Evolutionary conservation across 1,140 invertebrate species (phyloP), one percentile per base, ranked within the genome.

Genomic region (Eumaeus atala): DNA sequence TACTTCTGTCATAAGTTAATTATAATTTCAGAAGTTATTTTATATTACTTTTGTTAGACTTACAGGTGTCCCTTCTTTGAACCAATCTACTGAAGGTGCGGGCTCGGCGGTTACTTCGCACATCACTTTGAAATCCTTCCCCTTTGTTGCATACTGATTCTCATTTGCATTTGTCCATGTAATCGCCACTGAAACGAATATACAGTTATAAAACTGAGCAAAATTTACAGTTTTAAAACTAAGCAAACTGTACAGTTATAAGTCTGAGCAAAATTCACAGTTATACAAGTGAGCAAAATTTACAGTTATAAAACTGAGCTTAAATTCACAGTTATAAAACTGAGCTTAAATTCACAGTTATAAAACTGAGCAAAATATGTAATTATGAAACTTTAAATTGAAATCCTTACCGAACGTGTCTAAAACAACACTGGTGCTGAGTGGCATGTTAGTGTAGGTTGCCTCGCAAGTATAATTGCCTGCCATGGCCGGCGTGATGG

Each of bases 31-130:
- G 8, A 9, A n/a, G n/a, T n/a, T n/a, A n/a, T n/a, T 48, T 16
- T 0, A 9, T 36, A 9, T 33, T 16, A 54, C 48, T 36, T 34
- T 48, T 14, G 28, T 34, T 44, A 48, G 28, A 70, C 74, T 86
- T 82, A 92, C 88, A 42, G 87, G 76, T 61, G 91, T 87, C n/a
- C 91, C 92, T 76, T 96, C 93, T 75, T 92, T 92, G 44, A 92
- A 89, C 96, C 95, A 97, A 72, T 95, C 93, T 10, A 97, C 92
- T 10, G 89, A 90, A 0, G 96, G 95, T 21, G 93, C 88, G 11
- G 96, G 96, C 77, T 93, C 93, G 0, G 96, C 95, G 48, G 90
- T 91, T 0, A 97, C 96, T 79, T 93, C 90, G 70, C 97, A 98
- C 72, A 91, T 92, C 8, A 97, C 91, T 78, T 91, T 91, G 69